These are phyloP conservation scores for Crotalus tigris DNA, from an alignment of 2,113 vertebrate genomes.

Conservation along the genomic window DNA sequence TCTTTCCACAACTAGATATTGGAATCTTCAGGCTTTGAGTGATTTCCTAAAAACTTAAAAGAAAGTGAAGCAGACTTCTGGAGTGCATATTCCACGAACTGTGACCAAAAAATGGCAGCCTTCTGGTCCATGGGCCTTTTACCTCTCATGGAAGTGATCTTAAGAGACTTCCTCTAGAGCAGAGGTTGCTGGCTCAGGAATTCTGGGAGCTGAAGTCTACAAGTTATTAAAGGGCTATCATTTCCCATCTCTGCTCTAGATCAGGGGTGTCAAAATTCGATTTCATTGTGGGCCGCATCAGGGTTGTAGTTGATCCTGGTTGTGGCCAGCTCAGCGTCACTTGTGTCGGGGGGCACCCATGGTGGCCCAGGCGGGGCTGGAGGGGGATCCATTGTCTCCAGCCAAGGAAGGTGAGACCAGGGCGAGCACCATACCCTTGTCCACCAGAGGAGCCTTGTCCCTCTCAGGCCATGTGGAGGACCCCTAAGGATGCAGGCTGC, in stretches of 20 bases:
- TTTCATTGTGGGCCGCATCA: no score
- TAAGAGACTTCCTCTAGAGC: background rate
- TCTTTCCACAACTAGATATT: background rate
- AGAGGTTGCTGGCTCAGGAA: background rate
- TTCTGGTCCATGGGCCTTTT: background rate
- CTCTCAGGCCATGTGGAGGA: no score
- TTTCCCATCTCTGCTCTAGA: background rate
- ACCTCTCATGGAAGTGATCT: background rate
- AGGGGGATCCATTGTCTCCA: no score
- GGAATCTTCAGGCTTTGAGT: background rate
- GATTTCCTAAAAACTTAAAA: background rate
- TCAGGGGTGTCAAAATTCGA: background rate
- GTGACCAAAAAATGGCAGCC: background rate
- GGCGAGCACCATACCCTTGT: no score
- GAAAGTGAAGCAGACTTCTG: background rate
- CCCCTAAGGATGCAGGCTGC: no score
- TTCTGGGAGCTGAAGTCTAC: background rate
- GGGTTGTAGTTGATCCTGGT: no score
- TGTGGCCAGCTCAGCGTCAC: no score
- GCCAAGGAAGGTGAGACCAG: no score
- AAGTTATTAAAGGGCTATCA: background rate
- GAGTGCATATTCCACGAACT: background rate
- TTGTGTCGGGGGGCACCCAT: no score
- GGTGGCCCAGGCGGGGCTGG: no score
- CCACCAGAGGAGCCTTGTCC: no score